phyloP scores from a whole-genome alignment of 2,113 vertebrate species.

The Monopterus albus region DNA sequence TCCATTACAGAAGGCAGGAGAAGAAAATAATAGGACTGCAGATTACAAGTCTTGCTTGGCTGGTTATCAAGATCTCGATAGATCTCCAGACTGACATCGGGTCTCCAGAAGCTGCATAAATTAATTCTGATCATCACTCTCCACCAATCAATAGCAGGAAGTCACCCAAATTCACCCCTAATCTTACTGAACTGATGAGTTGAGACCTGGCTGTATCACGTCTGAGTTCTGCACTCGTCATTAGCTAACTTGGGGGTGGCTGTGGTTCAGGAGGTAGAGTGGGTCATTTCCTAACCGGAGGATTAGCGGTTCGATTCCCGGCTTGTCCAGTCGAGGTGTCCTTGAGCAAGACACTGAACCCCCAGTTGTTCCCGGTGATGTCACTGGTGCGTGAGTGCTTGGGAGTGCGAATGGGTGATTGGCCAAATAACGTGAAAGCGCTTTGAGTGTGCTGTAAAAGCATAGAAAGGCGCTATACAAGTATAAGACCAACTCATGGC shows the following conservation, averaged over 20 bases:
- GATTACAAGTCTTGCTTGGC: constrained; percentile 63
- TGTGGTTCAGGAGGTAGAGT: no score
- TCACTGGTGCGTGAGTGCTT: no score
- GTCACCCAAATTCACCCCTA: constrained; percentile 67
- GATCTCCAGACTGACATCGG: constrained; percentile 62
- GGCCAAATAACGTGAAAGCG: no score
- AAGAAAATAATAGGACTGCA: constrained; percentile 63
- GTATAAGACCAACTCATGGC: constrained; percentile 46
- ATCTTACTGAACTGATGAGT: constrained; percentile 70
- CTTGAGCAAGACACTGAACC: no score
- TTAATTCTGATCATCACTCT: constrained; percentile 71
- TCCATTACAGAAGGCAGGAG: constrained; percentile 58
- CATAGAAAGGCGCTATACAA: no score
- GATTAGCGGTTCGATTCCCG: no score
- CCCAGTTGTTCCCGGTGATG: no score
- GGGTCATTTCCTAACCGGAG: no score
- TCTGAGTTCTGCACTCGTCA: constrained; percentile 49
- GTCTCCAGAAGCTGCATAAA: constrained; percentile 64
- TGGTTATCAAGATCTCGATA: constrained; percentile 70
- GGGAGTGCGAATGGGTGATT: no score
- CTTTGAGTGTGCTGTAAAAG: no score
- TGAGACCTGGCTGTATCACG: constrained; percentile 64
- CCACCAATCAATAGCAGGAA: constrained; percentile 67
- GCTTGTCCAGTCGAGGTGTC: no score
- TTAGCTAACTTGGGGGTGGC: no score